A percentile compares a stretch with the other conserved stretches of the same genome.
Evolutionary conservation across 2,113 vertebrate species (phyloP).

Genomic region (Halichoeres trimaculatus): DNA sequence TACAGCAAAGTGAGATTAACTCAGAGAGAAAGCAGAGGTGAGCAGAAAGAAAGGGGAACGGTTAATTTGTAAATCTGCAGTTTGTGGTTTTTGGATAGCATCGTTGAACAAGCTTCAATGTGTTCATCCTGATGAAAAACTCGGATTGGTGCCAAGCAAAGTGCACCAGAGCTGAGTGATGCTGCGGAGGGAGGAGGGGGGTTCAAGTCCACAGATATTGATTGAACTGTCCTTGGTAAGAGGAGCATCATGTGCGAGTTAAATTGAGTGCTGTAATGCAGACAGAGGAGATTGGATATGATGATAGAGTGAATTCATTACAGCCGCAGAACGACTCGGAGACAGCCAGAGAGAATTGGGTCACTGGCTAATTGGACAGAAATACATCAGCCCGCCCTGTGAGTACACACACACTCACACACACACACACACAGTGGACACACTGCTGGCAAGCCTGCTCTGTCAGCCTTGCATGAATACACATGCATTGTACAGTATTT

Average conservation of each 20-base stretch:
- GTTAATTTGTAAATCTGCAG: background rate
- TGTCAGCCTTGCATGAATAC: conserved; percentile 15
- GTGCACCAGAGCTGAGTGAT: background rate
- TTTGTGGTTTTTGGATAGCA: background rate
- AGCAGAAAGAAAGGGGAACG: background rate
- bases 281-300: conserved; percentile 64
- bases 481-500: conserved; percentile 5
- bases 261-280: conserved; percentile 62
- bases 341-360: conserved; percentile 73
- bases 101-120: background rate
- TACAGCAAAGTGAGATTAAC: background rate
- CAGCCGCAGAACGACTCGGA: conserved; percentile 53
- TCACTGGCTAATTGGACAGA: conserved; percentile 78
- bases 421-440: conserved; percentile 15
- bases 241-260: conserved; percentile 40
- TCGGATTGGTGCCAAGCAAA: background rate
- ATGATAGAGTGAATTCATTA: conserved; percentile 74
- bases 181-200: background rate
- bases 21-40: background rate
- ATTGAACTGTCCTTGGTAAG: conserved; percentile 59
- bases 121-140: conserved; percentile 19
- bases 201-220: conserved; percentile 47
- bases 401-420: conserved; percentile 19
- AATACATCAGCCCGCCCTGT: conserved; percentile 55
- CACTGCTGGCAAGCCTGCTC: background rate